Base-by-base conservation (phyloP, 92 coral and sea anemone genomes). In the Zoanthus sansibaricus region DNA sequence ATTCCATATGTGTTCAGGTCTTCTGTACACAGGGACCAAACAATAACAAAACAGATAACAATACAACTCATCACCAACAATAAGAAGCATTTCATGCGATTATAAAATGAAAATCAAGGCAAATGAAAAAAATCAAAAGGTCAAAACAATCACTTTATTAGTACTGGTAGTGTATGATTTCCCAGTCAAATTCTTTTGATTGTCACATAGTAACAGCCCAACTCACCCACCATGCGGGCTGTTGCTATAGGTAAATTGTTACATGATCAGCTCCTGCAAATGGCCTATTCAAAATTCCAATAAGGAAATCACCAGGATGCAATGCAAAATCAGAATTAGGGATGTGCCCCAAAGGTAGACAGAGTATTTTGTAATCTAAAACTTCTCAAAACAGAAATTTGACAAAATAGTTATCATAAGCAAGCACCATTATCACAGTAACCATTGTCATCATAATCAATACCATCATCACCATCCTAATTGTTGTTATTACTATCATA, bases 1-100 rank as follows among this genome's bases (percentile, higher is more conserved):
- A 16, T 66, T 66, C 72, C 72, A 66, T 66, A 2, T 66, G 72
- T 66, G 72, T 66, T 66, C 72, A 66, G 72, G 33, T 66, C 72
- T 66, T 66, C 72, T 66, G 72, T 66, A 66, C 72, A 66, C 72
- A 66, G 72, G 72, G 72, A 66, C 72, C 72, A 66, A 66, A 66
- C 72, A 66, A 66, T 66, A 66, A 66, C 16, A 30, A 1, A 9
- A 9, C 72, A 16, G 72, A 66, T 66, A 66, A 66, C 72, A 66
- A 66, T 1, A 66, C 7, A 66, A 66, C 72, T 66, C 4, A 66
- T 66, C 9, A 30, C 72, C 72, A 66, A 66, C 3, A 66, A 66
- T 66, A 66, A 52, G 15, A 52, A 52, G 58, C 58, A 52, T 52
- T 52, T 52, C 15, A 52, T 52, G 58, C 58, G 7, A 6, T 52